Evolutionary conservation across 2,888 invertebrate genomes (phyloP), one percentile per base, ranked within the genome.

Genomic region (Macaria liturata): DNA sequence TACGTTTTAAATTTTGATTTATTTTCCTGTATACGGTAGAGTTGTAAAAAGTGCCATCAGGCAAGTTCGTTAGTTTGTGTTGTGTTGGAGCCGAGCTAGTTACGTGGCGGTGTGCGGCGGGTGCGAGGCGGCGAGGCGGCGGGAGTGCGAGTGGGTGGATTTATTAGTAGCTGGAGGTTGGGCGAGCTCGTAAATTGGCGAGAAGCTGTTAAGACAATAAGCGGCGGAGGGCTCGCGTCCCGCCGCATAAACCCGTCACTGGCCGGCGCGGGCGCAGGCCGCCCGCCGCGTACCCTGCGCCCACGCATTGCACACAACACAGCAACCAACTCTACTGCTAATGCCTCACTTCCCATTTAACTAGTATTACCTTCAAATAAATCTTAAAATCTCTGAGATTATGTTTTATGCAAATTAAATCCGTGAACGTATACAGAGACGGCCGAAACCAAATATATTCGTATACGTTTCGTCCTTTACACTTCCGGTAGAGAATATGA

Each of bases 191-290:
- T 86, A 86, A 88, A 88, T 84, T 81, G 75, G 76, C 72, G 69
- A 75, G 75, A 81, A 73, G 76, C 82, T 81, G 86, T 86, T 87
- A 84, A 84, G 84, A 90, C 88, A 90, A 89, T 88, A 86, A 84
- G 80, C 80, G 73, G 81, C 73, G 69, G 86, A 84, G 81, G 88
- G 88, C 86, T 85, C 61, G 66, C 72, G 76, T 76, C 78, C 74
- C 74, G 50, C 73, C 76, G 82, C 88, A 81, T 91, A 90, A 91
- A 90, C 85, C 82, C 87, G 81, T 90, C 90, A 86, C 78, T 78
- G 71, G 64, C 56, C 20, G 20, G 54, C 61, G 54, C 62, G 54
- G 57, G 53, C 80, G 84, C 80, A 69, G 39, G 31, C 44, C 48
- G 75, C 67, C 78, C 75, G 75, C 75, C 81, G 71, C 86, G 84